These are phyloP conservation scores for Squalus acanthias DNA, from an alignment of 2,797 vertebrate genomes.

Conservation along the genomic window DNA sequence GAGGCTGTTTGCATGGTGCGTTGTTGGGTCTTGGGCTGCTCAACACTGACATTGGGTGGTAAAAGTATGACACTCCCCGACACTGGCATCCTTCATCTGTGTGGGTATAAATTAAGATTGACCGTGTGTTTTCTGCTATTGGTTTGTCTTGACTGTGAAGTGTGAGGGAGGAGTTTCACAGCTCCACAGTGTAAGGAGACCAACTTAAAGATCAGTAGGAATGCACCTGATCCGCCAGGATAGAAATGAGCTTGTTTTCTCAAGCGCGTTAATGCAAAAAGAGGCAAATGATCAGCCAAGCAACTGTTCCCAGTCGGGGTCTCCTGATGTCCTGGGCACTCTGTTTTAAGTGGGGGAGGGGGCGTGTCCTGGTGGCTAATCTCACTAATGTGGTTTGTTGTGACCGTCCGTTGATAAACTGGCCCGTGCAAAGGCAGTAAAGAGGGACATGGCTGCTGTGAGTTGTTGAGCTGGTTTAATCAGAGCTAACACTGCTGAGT, in stretches of 20 bases:
- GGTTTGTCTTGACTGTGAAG: not conserved
- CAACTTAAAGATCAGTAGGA: not conserved
- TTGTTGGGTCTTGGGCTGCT: too few relatives aligned
- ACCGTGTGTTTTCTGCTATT: not conserved
- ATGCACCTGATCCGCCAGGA: not conserved
- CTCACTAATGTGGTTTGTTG: not conserved
- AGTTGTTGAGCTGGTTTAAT: not conserved
- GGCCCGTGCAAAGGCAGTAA: not conserved
- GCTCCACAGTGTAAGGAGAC: not conserved
- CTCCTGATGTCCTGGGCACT: not conserved
- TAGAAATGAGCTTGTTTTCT: not conserved
- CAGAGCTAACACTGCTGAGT: not conserved
- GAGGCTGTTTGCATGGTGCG: too few relatives aligned
- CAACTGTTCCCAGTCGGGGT: not conserved
- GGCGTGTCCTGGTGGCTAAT: too few relatives aligned
- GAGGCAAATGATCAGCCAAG: not conserved
- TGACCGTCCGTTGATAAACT: not conserved
- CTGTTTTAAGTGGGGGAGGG: not conserved
- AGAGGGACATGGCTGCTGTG: not conserved
- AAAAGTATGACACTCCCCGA: too few relatives aligned
- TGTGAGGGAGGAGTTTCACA: not conserved
- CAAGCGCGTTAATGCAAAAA: not conserved
- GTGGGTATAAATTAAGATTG: too few relatives aligned
- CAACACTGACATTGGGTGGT: too few relatives aligned
- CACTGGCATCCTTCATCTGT: too few relatives aligned